Base-by-base conservation (phyloP, 2,888 invertebrate species). In the Laothoe populi region DNA sequence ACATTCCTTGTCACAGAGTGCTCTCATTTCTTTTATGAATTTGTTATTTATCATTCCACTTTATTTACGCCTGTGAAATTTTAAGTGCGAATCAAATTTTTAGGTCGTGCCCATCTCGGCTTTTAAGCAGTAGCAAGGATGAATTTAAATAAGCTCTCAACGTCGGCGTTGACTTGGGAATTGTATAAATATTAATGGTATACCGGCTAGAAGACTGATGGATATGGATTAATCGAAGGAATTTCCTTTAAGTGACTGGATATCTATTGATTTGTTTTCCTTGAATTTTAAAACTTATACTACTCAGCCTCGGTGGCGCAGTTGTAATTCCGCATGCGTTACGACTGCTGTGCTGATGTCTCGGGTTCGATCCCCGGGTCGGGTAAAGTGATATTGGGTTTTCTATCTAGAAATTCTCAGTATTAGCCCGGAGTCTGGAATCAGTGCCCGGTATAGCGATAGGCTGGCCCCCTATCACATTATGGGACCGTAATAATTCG, bases 61-160 rank as follows among this genome's bases (percentile, higher is more conserved):
- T 64, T 64, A 64, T 64, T 62, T 62, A 59, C 59, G 35, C 13
- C 49, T 38, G 68, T 82, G 75, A 84, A 84, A 85, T 78, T 82
- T 84, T 81, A 80, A 87, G 80, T 79, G 81, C 70, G 76, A 80
- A 81, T 82, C 77, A 79, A 83, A 86, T 84, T 87, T 87, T 86
- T 83, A 85, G 82, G 72, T 77, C 77, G 74, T 75, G 74, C 71
- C 77, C 75, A 73, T 74, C 74, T 76, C 72, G 71, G 79, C 86
- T 86, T 84, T 87, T 85, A 84, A 84, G 83, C 79, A 79, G 80
- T 70, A 81, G 82, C 80, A 81, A 82, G 85, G 84, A 85, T 88
- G 87, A 90, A 91, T 91, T 86, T 87, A 87, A 90, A 91, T 88
- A 82, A 87, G 89, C 86, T 84, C 79, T 85, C 82, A 84, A 82